A percentile compares a stretch with the other conserved stretches of the same genome.
phyloP scores from a whole-genome alignment of 2,888 invertebrate genomes.

The Baccha elongata region DNA sequence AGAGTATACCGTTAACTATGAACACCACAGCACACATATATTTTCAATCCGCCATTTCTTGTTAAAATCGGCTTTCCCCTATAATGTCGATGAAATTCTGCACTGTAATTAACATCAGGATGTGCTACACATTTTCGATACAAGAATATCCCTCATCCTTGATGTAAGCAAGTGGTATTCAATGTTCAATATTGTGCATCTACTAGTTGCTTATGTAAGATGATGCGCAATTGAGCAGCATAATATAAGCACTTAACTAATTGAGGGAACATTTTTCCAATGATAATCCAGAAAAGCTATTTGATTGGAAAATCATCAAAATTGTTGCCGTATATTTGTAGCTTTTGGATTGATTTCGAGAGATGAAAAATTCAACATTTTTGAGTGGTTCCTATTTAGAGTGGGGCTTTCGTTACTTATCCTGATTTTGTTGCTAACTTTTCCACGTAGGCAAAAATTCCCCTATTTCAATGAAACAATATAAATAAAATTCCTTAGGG shows the following conservation, averaged over 20 bases:
- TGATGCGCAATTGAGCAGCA: slow-evolving; percentile 47
- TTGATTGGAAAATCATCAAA: slow-evolving; percentile 63
- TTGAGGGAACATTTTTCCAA: slow-evolving; percentile 58
- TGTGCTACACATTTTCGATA: neutral
- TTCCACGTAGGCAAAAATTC: neutral
- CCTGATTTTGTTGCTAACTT: neutral
- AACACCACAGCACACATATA: neutral
- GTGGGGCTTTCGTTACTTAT: neutral
- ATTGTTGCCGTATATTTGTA: neutral
- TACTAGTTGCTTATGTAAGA: slow-evolving; percentile 1
- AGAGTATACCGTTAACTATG: slow-evolving; percentile 18
- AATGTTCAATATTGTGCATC: slow-evolving; percentile 31
- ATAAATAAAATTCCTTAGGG: neutral
- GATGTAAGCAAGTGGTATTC: slow-evolving; percentile 49
- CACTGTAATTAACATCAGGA: slow-evolving; percentile 51
- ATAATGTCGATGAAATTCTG: slow-evolving; percentile 1
- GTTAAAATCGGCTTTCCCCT: slow-evolving; percentile 13
- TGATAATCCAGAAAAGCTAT: slow-evolving; percentile 64
- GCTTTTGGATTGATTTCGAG: neutral
- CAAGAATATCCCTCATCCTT: slow-evolving; percentile 22
- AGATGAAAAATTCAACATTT: slow-evolving; percentile 26
- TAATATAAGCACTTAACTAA: slow-evolving; percentile 65
- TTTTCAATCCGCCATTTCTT: slow-evolving; percentile 2
- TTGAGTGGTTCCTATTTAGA: slow-evolving; percentile 33
- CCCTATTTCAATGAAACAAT: neutral